Evolutionary conservation across 37 sponge, comb jelly and placozoan genomes (phyloP), one percentile per base, ranked within the genome.

Genomic region (Dysidea cf. avara): DNA sequence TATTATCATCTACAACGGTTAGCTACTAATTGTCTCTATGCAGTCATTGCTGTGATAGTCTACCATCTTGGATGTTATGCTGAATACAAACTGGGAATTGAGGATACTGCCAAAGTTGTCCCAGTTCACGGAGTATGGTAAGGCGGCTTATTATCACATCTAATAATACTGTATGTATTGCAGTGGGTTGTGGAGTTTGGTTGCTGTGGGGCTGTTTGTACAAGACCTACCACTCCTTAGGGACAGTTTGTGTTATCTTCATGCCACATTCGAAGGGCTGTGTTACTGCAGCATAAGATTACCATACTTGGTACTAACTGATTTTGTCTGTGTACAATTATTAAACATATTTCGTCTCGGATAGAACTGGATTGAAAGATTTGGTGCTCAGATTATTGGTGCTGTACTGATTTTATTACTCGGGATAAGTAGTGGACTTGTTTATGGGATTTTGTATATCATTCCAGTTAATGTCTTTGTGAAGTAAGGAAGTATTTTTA

Each of bases 41-140:
- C 50, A 87, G 92, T 56, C 12, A 25, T 90, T 21, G 91, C 86
- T 30, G 87, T 90, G 22, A 25, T 95, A 0, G 49, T 95, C 61
- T 95, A 95, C 63, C 96, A 95, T 70, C 4, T 80, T 66, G 96
- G 96, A 3, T 83, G 81, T 58, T 90, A 36, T 38, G n/a, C 76
- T 21, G 96, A 95, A 71, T 95, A 90, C 81, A 83, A 81, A 33
- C 39, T 83, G 3, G 57, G 58, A 0, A 72, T 95, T 25, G 72
- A 87, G 31, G 96, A 95, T 75, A 95, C 96, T 21, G 96, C 91
- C 46, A 43, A 79, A 4, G 92, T 95, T 9, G 83, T 90, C 28
- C 96, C 96, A 17, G 88, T 95, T 1, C 96, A 95, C 38, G 94
- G 76, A 0, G 36, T 88, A n/a, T 88, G 94, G 92, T 83, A 28